Base-by-base conservation (phyloP, 1,140 invertebrate genomes). In the Agraylea sexmaculata region DNA sequence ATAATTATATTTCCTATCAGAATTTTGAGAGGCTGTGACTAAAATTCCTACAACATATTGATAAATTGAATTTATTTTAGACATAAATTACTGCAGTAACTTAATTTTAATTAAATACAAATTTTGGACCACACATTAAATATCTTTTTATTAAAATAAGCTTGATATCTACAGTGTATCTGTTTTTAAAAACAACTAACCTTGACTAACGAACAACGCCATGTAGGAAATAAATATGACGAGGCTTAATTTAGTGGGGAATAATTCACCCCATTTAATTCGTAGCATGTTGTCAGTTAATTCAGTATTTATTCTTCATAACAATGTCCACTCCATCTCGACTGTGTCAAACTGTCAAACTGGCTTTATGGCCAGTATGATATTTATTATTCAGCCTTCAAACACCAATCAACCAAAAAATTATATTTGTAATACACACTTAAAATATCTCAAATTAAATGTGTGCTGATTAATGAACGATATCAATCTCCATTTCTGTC, bases 1-100 rank as follows among this genome's bases (percentile, higher is more conserved):
- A 53, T 93, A 95, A 43, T 76, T 74, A 61, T 94, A 94, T 15
- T 68, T 70, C 51, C 85, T 81, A 54, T 80, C 76, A 33, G 74
- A 69, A 43, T 75, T 76, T 66, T 93, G 88, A 5, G 88, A 90
- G 49, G 83, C 83, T 32, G 83, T 93, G 12, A 94, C 84, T 48
- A 94, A 75, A 46, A 94, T 82, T 52, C 88, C 89, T 95, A 50
- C 10, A 71, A 70, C 37, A 45, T 21, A 52, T 48, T 45, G 47
- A n/a, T 31, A 51, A 22, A 38, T 31, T 31, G 4, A 17, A 5
- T 7, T 13, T 10, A 19, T 35, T 7, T 10, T 2, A 19, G 11
- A 23, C 12, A 16, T 33, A 19, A n/a, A 25, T 11, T 22, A 22
- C 20, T 27, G 18, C 15, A 22, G 32, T 28, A 16, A 18, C 40